Evolutionary conservation across 2,888 invertebrate genomes (phyloP).

Genomic region (Synanthedon vespiformis): DNA sequence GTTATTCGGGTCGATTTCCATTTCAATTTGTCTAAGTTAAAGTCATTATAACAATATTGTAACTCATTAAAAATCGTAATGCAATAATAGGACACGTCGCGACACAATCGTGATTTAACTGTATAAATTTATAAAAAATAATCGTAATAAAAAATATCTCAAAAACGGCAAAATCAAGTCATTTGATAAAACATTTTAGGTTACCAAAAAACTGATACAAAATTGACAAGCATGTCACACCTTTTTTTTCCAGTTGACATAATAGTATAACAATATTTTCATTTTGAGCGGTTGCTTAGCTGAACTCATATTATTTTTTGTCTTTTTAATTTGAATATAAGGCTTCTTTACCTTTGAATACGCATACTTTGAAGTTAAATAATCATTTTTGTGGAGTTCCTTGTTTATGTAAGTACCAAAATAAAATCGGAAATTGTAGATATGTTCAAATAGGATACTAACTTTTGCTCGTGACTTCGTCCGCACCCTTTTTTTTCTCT

Average conservation of each 20-base stretch:
- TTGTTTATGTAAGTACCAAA: no score
- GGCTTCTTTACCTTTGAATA: not conserved
- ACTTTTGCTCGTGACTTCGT: no score
- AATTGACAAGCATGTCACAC: slow-evolving; percentile 67
- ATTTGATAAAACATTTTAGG: slow-evolving; percentile 71
- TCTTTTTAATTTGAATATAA: not conserved
- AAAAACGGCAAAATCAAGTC: slow-evolving; percentile 63
- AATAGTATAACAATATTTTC: slow-evolving; percentile 63
- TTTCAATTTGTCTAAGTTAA: slow-evolving; percentile 51
- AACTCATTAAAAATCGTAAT: slow-evolving; percentile 48
- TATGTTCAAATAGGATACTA: no score
- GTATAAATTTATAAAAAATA: slow-evolving; percentile 60
- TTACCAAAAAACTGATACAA: slow-evolving; percentile 68
- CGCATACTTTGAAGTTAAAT: no score
- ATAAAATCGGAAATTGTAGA: no score
- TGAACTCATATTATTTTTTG: slow-evolving; percentile 30
- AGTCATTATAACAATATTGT: slow-evolving; percentile 57
- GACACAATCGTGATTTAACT: slow-evolving; percentile 65
- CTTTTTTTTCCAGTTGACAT: slow-evolving; percentile 69
- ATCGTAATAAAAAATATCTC: slow-evolving; percentile 61
- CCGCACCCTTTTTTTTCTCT: no score
- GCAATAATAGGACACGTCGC: slow-evolving; percentile 36
- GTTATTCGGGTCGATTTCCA: slow-evolving; percentile 67
- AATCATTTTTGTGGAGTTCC: no score
- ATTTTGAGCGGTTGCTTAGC: slow-evolving; percentile 56